A percentile compares a stretch with the other conserved stretches of the same genome.
Evolutionary conservation across 2,113 vertebrate genomes (phyloP).

Genomic region (Bufo bufo): DNA sequence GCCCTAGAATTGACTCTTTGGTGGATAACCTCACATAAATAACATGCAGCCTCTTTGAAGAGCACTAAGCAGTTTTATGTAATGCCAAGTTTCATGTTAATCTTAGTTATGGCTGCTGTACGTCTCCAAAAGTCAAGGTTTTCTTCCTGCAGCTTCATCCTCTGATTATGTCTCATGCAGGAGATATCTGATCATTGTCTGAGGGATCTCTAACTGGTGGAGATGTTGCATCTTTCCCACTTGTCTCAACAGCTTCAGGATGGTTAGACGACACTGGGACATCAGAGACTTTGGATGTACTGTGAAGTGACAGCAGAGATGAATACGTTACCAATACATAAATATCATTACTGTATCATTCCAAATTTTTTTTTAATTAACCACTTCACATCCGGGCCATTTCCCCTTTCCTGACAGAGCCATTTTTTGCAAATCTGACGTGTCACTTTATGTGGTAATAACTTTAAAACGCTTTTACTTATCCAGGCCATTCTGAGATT

Average conservation of each 20-base stretch:
- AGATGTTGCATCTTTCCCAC: conserved; percentile 64
- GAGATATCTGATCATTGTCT: conserved; percentile 81
- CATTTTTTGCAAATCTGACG: too few species aligned
- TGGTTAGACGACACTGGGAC: conserved; percentile 82
- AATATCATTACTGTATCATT: neutral
- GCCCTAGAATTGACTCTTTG: neutral
- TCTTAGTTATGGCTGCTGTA: conserved; percentile 1
- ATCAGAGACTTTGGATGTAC: conserved; percentile 87
- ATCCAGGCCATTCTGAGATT: too few species aligned
- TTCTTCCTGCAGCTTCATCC: neutral
- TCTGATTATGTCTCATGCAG: conserved; percentile 72
- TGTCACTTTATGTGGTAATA: too few species aligned
- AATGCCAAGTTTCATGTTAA: neutral
- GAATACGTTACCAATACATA: neutral
- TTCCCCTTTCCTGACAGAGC: too few species aligned
- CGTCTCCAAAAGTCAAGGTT: neutral
- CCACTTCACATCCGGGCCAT: too few species aligned
- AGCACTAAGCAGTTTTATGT: neutral
- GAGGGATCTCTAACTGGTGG: conserved; percentile 79
- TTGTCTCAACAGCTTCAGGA: conserved; percentile 72
- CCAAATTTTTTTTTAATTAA: too few species aligned
- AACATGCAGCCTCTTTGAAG: neutral
- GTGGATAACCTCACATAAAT: neutral
- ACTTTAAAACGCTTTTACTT: too few species aligned
- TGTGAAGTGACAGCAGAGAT: conserved; percentile 63